A percentile compares a stretch with the other conserved stretches of the same genome.
phyloP scores from a whole-genome alignment of 2,888 invertebrate species.

The Trissonchulus sp. region DNA sequence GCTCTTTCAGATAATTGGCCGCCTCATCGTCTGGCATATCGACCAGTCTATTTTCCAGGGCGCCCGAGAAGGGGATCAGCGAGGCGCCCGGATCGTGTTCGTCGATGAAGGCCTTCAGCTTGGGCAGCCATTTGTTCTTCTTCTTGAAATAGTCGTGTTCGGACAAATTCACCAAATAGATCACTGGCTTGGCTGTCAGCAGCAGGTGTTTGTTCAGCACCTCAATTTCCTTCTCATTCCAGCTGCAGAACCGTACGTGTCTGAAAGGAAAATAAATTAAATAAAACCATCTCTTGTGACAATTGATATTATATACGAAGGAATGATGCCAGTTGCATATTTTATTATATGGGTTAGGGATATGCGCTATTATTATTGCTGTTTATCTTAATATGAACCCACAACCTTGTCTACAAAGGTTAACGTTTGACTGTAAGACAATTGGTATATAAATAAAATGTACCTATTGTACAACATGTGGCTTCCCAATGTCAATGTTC shows the following conservation, averaged over 20 bases:
- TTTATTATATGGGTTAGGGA: too few relatives aligned
- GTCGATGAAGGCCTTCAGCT: conserved; percentile 77
- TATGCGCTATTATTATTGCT: too few relatives aligned
- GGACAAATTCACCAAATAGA: conserved; percentile 92
- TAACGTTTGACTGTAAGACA: too few relatives aligned
- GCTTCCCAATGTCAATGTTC: too few relatives aligned
- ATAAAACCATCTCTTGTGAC: conserved; percentile 65
- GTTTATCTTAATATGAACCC: too few relatives aligned
- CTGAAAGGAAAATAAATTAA: conserved; percentile 53
- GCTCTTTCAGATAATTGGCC: conserved; percentile 73
- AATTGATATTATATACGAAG: too few relatives aligned
- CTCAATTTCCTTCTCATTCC: conserved; percentile 85
- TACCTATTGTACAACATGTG: too few relatives aligned
- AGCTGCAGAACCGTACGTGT: conserved; percentile 84
- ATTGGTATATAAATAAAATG: too few relatives aligned
- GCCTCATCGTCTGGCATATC: conserved; percentile 74
- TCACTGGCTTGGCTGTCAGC: conserved; percentile 90
- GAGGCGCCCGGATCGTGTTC: conserved; percentile 86
- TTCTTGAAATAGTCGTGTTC: conserved; percentile 97
- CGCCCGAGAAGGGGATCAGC: conserved; percentile 92
- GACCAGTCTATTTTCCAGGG: conserved; percentile 73
- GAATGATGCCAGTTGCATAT: too few relatives aligned
- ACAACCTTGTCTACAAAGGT: too few relatives aligned
- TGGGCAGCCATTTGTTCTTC: conserved; percentile 58
- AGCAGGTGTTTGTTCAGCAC: conserved; percentile 90